phyloP scores from a whole-genome alignment of 2,113 vertebrate species.

The Cervus canadensis region DNA sequence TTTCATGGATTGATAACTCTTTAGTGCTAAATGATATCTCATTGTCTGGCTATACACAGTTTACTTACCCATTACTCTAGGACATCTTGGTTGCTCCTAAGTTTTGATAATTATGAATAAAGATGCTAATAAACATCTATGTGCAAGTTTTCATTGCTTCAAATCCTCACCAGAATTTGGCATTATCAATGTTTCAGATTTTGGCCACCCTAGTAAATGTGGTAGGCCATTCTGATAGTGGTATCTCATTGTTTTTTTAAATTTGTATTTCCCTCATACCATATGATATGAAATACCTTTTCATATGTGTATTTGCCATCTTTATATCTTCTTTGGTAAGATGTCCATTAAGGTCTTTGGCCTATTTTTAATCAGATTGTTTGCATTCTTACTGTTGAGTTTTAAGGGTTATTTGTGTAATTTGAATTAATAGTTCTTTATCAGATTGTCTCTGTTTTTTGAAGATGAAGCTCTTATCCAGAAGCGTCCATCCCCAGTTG shows the following conservation, averaged over 20 bases:
- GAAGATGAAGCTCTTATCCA: not conserved
- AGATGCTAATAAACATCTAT: not conserved
- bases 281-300: not conserved
- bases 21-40: not conserved
- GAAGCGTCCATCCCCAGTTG: accelerated
- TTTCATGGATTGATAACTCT: not conserved
- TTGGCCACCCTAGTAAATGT: not conserved
- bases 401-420: not conserved
- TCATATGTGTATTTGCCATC: not conserved
- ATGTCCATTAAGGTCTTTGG: not conserved
- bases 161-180: not conserved
- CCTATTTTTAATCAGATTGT: not conserved
- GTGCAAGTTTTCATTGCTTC: not conserved
- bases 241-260: not conserved
- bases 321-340: not conserved
- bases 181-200: not conserved
- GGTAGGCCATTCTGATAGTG: not conserved
- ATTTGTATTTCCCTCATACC: not conserved
- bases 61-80: not conserved
- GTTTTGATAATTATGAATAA: not conserved
- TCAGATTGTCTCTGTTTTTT: not conserved
- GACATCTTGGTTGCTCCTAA: not conserved
- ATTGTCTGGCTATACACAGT: not conserved
- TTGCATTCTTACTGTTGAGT: not conserved
- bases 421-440: not conserved